Conservation (phyloP, 2,797 vertebrate genomes). For the Spondyliosoma cantharus region DNA sequence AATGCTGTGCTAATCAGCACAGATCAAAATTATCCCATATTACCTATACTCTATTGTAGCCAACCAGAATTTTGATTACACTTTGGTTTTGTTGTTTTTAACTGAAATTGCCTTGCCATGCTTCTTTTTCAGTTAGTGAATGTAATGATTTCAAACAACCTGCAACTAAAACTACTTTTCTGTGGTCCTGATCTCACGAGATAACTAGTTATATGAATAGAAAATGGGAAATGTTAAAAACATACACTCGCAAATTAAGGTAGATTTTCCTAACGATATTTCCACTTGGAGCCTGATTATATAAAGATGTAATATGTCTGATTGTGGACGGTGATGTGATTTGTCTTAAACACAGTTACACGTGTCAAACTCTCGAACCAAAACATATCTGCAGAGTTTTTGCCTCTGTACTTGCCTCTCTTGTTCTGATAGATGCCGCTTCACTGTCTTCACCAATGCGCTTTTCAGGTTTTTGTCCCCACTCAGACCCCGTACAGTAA, state of each 20-base stretch:
- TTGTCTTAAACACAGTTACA: neutral
- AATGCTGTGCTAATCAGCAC: neutral
- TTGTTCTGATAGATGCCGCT: neutral
- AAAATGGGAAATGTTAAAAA: neutral
- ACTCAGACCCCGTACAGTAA: slow-evolving; percentile 52
- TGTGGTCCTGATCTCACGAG: neutral
- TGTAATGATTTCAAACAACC: neutral
- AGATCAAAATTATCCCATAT: neutral
- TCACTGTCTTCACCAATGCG: neutral
- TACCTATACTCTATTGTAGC: no score
- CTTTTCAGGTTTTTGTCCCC: slow-evolving; percentile 36
- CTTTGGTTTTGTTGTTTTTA: neutral
- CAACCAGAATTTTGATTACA: no score
- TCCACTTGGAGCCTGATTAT: no score
- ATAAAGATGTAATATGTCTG: no score
- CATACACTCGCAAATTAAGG: neutral
- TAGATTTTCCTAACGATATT: neutral
- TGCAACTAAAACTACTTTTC: neutral
- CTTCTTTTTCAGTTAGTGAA: neutral
- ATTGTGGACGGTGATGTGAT: neutral
- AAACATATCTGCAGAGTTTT: neutral
- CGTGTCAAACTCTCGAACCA: neutral
- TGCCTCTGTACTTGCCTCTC: neutral
- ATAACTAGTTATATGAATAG: neutral
- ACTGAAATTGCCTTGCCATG: neutral